Evolutionary conservation across 2,888 invertebrate genomes (phyloP).

Genomic region (Branchellion lobata): DNA sequence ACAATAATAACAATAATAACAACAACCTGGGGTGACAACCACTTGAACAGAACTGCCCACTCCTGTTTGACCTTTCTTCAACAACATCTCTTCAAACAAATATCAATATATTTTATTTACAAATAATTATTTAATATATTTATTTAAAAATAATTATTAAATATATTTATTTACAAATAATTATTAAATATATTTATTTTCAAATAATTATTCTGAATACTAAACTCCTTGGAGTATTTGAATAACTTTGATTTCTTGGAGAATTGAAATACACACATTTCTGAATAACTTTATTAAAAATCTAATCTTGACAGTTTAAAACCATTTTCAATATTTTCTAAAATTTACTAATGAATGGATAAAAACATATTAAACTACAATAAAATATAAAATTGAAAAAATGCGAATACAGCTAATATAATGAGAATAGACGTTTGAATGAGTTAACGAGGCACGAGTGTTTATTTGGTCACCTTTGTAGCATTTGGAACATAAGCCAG

Average conservation of each 20-base stretch:
- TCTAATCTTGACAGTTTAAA: neutral
- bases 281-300: no score
- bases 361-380: neutral
- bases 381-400: constrained; percentile 7
- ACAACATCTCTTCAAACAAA: constrained; percentile 21
- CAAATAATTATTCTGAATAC: neutral
- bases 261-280: no score
- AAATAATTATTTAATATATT: neutral
- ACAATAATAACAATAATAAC: neutral
- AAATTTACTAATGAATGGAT: neutral
- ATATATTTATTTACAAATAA: neutral
- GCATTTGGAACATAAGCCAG: constrained; percentile 60
- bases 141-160: neutral
- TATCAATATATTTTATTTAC: neutral
- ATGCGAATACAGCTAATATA: no score
- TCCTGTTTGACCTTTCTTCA: constrained; percentile 5
- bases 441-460: no score
- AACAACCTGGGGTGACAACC: constrained; percentile 28
- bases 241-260: no score
- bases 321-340: neutral
- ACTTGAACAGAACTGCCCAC: constrained; percentile 24
- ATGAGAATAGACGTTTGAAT: no score
- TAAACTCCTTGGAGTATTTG: constrained; percentile 7
- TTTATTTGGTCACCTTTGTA: no score
- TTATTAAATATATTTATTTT: neutral